Base-by-base conservation (phyloP, 1,140 invertebrate species). In the Listronotus bonariensis region DNA sequence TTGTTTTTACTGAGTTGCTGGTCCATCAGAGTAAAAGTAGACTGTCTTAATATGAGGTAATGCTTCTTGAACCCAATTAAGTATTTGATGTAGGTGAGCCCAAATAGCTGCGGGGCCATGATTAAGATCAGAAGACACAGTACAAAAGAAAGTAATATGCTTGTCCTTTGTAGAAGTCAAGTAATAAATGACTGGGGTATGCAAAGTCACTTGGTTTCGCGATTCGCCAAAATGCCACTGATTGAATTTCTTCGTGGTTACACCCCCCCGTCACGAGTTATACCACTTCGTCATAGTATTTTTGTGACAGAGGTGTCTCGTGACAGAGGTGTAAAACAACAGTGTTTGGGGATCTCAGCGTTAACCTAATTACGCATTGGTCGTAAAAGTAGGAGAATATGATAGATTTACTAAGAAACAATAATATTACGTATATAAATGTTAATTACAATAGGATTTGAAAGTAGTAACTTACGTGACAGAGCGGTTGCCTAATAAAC, bases 221-320 rank as follows among this genome's bases (percentile, higher is more conserved):
- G 68, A 69, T 1, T 65, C 68, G 5, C 68, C 68, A 58, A 67
- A 69, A 63, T 69, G 68, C n/a, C 53, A 53, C 59, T 11, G 68
- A 42, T 15, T 69, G 68, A 15, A 69, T 63, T 67, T 67, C 68
- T 20, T 67, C 34, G 45, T 58, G 53, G 53, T 49, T n/a, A n/a
- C n/a, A n/a, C n/a, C n/a, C n/a, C n/a, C n/a, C n/a, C n/a, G n/a
- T n/a, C n/a, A n/a, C n/a, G n/a, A n/a, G n/a, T n/a, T n/a, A n/a
- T n/a, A n/a, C n/a, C n/a, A n/a, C n/a, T n/a, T n/a, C n/a, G n/a
- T n/a, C n/a, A n/a, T n/a, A n/a, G n/a, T n/a, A n/a, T n/a, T n/a
- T n/a, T n/a, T n/a, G n/a, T n/a, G n/a, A n/a, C n/a, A n/a, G n/a
- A n/a, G n/a, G n/a, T n/a, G n/a, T n/a, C n/a, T n/a, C n/a, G n/a